These are phyloP conservation scores for Musca domestica DNA, from an alignment of 1,140 invertebrate genomes.

Conservation along the genomic window DNA sequence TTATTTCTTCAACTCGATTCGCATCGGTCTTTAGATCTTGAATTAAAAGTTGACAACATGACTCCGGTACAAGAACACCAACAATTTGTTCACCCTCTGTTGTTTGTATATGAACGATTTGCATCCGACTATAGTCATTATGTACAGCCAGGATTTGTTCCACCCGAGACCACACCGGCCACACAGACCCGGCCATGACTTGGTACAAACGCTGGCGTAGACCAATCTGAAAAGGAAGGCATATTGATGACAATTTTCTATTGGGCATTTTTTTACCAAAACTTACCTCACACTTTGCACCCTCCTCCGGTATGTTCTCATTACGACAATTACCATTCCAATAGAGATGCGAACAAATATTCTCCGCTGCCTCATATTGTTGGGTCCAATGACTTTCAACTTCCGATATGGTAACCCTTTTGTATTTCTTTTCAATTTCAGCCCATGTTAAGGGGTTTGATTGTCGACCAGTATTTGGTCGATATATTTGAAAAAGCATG, in stretches of 20 bases:
- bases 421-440: conserved; percentile 92
- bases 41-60: conserved; percentile 75
- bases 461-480: conserved; percentile 75
- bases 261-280: not conserved
- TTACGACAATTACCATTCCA: conserved; percentile 90
- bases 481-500: conserved; percentile 78
- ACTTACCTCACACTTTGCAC: conserved; percentile 79
- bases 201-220: conserved; percentile 87
- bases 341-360: conserved; percentile 87
- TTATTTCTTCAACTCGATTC: conserved; percentile 71
- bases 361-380: conserved; percentile 82
- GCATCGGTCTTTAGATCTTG: conserved; percentile 78
- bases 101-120: conserved; percentile 91
- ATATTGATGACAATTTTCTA: not conserved
- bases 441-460: conserved; percentile 80
- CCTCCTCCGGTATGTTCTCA: conserved; percentile 65
- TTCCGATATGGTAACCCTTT: conserved; percentile 72
- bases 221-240: conserved; percentile 63
- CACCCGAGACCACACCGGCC: conserved; percentile 92
- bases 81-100: conserved; percentile 86
- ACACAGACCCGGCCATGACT: conserved; percentile 90
- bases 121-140: conserved; percentile 82
- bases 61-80: conserved; percentile 86
- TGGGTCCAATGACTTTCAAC: conserved; percentile 87
- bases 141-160: conserved; percentile 73